phyloP scores from a whole-genome alignment of 2,113 vertebrate species.

The Calyptomena viridis region DNA sequence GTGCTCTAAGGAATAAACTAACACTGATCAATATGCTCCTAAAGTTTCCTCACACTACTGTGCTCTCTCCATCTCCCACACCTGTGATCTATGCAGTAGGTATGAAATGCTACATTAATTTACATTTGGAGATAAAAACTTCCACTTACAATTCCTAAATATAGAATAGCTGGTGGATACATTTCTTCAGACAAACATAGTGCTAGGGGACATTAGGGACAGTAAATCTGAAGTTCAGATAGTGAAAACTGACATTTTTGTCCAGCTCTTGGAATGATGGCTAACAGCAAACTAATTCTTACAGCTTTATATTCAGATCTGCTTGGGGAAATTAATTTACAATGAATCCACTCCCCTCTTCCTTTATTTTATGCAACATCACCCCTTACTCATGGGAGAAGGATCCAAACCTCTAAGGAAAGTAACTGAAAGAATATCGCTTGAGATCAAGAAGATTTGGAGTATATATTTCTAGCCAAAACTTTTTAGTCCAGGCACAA shows the following conservation, averaged over 20 bases:
- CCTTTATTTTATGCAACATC: background rate
- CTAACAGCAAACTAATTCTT: background rate
- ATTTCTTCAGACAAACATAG: background rate
- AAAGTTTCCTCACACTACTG: background rate
- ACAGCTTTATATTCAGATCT: background rate
- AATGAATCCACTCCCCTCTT: background rate
- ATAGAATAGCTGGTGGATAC: background rate
- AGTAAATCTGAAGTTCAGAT: background rate
- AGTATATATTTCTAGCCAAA: background rate
- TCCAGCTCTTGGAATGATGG: background rate
- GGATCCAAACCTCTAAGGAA: background rate
- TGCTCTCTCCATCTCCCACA: background rate
- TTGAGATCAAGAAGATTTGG: background rate
- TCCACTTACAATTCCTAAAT: background rate
- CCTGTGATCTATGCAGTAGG: background rate
- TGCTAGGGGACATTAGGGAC: background rate
- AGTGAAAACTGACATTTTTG: background rate
- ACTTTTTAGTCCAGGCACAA: background rate
- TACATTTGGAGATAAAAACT: background rate
- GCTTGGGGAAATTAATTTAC: background rate
- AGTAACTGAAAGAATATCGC: background rate
- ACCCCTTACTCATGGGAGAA: background rate
- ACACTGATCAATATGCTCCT: conserved; percentile 16
- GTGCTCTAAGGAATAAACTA: background rate
- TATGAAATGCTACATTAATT: background rate